Conservation (phyloP, 2,113 vertebrate genomes). For the Dissostichus mawsoni region DNA sequence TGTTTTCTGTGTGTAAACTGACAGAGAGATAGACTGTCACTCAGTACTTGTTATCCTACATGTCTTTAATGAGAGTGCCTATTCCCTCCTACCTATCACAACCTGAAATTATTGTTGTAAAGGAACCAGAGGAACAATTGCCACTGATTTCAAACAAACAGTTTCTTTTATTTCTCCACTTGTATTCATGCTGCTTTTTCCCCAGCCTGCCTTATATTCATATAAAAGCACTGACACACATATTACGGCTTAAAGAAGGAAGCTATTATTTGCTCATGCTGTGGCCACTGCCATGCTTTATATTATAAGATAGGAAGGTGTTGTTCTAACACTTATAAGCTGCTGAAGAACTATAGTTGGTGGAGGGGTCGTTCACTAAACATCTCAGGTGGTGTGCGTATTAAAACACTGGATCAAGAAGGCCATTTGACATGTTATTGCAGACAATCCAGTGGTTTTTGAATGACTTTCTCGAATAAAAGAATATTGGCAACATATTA, state of each 20-base stretch:
- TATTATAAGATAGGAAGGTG: not conserved
- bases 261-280: slow-evolving; percentile 22
- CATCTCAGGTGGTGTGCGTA: no score
- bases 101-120: slow-evolving; percentile 56
- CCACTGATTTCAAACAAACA: slow-evolving; percentile 59
- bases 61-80: slow-evolving; percentile 64
- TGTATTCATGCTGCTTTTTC: slow-evolving; percentile 45
- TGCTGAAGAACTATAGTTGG: not conserved
- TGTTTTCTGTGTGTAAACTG: slow-evolving; percentile 19
- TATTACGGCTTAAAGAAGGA: slow-evolving; percentile 21
- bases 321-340: not conserved
- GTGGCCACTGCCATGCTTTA: slow-evolving; percentile 3
- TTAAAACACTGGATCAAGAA: no score
- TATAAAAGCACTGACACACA: slow-evolving; percentile 28
- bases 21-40: slow-evolving; percentile 27
- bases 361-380: no score
- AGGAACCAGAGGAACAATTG: slow-evolving; percentile 41
- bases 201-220: slow-evolving; percentile 23
- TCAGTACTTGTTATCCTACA: slow-evolving; percentile 31
- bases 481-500: no score
- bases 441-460: no score
- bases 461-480: no score
- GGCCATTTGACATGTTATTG: no score
- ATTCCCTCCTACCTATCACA: slow-evolving; percentile 59
- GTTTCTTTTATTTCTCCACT: slow-evolving; percentile 47